Conservation (phyloP, 2,797 vertebrate species). For the Ataeniobius toweri region DNA sequence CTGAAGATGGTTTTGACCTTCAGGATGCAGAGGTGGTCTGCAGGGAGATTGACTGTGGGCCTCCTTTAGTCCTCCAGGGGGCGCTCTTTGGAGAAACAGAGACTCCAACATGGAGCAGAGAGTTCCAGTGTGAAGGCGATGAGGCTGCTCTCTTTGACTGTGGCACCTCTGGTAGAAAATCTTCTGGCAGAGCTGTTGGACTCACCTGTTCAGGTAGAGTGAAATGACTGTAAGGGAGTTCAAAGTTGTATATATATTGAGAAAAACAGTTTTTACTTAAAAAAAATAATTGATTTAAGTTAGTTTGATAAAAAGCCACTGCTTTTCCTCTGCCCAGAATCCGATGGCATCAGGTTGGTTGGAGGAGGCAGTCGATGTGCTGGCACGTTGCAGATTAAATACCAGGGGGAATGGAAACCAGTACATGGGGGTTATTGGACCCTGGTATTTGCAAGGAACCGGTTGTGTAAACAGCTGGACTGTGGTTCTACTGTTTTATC, state of each 20-base stretch:
- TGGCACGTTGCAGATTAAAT: slow-evolving; percentile 12
- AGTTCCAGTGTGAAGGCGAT: slow-evolving; percentile 17
- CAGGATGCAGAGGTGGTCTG: slow-evolving; percentile 6
- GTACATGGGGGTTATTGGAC: not conserved
- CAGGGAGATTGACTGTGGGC: not conserved
- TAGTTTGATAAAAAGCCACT: not conserved
- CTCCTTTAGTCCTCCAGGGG: not conserved
- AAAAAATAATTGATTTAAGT: not conserved
- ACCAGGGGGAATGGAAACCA: not conserved
- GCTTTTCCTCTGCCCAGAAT: slow-evolving; percentile 1
- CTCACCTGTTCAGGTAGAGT: slow-evolving; percentile 38
- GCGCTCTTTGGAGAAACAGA: not conserved
- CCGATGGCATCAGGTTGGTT: slow-evolving; percentile 8
- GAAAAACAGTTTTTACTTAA: not conserved
- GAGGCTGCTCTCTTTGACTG: slow-evolving; percentile 29
- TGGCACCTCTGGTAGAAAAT: not conserved
- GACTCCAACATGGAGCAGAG: not conserved
- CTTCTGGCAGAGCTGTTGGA: not conserved
- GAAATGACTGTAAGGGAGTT: not conserved
- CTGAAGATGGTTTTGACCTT: not conserved
- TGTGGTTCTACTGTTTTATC: slow-evolving; percentile 19
- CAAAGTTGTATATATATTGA: not conserved
- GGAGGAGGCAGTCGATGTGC: slow-evolving; percentile 8
- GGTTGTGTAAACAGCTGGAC: slow-evolving; percentile 4
- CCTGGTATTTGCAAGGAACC: not conserved